Evolutionary conservation across 2,797 vertebrate species (phyloP).

Genomic region (Micropoecilia bifurca): DNA sequence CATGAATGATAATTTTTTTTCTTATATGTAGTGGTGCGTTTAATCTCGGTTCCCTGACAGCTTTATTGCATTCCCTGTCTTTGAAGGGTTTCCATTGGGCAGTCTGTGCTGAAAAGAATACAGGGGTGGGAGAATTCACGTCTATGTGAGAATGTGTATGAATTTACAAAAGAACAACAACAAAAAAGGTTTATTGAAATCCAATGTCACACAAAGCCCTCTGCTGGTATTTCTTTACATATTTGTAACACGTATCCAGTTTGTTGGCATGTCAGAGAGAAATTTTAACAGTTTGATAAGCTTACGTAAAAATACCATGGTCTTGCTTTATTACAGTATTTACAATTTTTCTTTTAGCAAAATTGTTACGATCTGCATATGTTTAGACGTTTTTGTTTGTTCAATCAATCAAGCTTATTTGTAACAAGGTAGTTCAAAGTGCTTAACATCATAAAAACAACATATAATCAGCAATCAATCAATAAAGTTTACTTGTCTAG

Average conservation of each 20-base stretch:
- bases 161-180: constrained; percentile 40
- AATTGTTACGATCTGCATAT: not conserved
- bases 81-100: constrained; percentile 65
- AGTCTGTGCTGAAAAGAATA: constrained; percentile 61
- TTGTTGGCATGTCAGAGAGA: constrained; percentile 4
- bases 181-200: constrained; percentile 52
- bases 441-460: too few species aligned
- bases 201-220: constrained; percentile 43
- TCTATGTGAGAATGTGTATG: constrained; percentile 30
- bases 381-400: not conserved
- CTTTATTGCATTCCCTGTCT: constrained; percentile 75
- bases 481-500: too few species aligned
- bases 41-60: constrained; percentile 69
- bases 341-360: not conserved
- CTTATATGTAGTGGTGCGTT: constrained; percentile 66
- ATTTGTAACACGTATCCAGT: constrained; percentile 32
- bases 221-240: constrained; percentile 25
- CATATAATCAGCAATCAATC: too few species aligned
- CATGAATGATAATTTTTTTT: constrained; percentile 75
- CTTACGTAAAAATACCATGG: not conserved
- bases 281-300: not conserved
- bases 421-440: too few species aligned
- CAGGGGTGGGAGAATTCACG: constrained; percentile 18
- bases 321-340: not conserved
- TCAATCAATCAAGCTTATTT: too few species aligned